Conservation (phyloP, 2,888 invertebrate genomes). For the Scelioninae gen. 1 region DNA sequence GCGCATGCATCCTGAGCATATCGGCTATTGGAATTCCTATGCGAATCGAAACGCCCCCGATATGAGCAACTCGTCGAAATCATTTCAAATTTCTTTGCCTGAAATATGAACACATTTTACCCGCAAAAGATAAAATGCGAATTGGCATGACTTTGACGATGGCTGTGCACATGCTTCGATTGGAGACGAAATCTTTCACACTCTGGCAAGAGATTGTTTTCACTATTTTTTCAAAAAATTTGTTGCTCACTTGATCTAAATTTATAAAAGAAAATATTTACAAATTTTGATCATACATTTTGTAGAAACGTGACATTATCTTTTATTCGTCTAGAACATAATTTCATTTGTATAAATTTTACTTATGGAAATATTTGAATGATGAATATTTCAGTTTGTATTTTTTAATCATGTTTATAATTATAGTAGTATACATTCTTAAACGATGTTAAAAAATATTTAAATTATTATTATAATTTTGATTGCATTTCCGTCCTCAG, state of each 20-base stretch:
- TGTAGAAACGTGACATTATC: no score
- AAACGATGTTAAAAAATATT: no score
- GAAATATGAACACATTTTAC: conserved; percentile 55
- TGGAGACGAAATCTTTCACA: conserved; percentile 32
- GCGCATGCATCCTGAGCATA: conserved; percentile 46
- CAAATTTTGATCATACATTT: no score
- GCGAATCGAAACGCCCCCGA: conserved; percentile 49
- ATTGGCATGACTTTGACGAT: conserved; percentile 46
- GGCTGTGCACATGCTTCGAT: conserved; percentile 27
- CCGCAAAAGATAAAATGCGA: conserved; percentile 53
- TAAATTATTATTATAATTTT: no score
- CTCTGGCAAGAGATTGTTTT: conserved; percentile 7
- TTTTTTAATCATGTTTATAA: no score
- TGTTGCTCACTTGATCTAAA: no score
- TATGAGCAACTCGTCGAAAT: conserved; percentile 22
- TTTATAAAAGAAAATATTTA: background rate
- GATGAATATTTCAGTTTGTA: no score
- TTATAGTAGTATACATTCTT: no score
- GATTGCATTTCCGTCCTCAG: no score
- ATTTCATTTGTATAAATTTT: no score
- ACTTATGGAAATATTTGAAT: no score
- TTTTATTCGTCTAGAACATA: no score
- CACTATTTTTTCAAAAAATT: background rate
- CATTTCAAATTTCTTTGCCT: conserved; percentile 60
- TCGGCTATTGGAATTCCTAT: conserved; percentile 60